These are phyloP conservation scores for Paralichthys olivaceus DNA, from an alignment of 2,113 vertebrate species.

Conservation along the genomic window DNA sequence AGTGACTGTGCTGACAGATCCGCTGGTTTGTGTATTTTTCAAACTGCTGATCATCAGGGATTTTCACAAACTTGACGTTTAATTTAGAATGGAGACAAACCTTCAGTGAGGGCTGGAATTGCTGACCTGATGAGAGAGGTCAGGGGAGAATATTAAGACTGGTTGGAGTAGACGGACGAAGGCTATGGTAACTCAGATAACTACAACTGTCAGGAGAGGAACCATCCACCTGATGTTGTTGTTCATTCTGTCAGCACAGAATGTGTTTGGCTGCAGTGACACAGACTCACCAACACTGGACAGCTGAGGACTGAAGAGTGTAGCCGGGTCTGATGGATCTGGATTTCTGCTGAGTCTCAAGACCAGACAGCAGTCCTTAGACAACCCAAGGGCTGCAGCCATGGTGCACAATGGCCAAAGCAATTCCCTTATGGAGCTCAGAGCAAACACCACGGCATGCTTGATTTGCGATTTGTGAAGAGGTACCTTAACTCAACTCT, in stretches of 20 bases:
- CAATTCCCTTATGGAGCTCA: constrained; percentile 12
- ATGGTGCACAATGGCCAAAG: neutral
- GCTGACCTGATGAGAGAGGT: neutral
- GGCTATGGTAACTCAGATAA: no score
- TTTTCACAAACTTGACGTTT: neutral
- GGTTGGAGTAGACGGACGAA: neutral
- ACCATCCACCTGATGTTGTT: no score
- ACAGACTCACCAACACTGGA: neutral
- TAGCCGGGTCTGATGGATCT: neutral
- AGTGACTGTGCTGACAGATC: neutral
- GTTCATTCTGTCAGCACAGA: no score
- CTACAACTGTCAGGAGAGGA: no score
- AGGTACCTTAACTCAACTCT: constrained; percentile 1
- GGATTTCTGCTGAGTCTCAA: neutral
- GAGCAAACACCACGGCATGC: constrained; percentile 7
- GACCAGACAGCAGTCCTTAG: neutral
- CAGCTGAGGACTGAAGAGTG: neutral
- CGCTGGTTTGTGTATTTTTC: neutral
- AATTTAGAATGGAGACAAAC: neutral
- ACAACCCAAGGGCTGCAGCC: constrained; percentile 7
- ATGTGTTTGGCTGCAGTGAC: neutral
- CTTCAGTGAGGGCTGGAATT: neutral
- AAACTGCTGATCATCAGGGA: neutral
- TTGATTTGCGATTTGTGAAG: constrained; percentile 30
- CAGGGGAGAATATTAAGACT: neutral